A percentile compares a stretch with the other conserved stretches of the same genome.
phyloP scores from a whole-genome alignment of 1,140 invertebrate genomes.

The Brachionus paranguensis region DNA sequence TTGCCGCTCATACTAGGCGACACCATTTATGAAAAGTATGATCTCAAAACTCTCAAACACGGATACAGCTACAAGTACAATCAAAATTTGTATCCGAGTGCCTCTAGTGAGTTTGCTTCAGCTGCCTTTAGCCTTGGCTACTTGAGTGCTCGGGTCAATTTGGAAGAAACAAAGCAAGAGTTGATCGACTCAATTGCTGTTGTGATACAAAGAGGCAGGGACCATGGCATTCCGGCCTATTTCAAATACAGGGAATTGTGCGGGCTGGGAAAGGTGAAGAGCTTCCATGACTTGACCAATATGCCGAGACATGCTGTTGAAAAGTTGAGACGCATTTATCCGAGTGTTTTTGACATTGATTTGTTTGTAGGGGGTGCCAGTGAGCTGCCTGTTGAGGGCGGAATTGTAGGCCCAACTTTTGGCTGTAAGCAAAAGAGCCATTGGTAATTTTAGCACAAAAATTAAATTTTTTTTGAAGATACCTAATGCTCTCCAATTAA shows the following conservation, averaged over 20 bases:
- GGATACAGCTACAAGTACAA: not conserved
- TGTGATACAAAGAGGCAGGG: conserved; percentile 87
- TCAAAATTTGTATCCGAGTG: not conserved
- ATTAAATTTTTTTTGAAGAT: too few relatives aligned
- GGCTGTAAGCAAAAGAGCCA: conserved; percentile 69
- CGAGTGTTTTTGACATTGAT: conserved; percentile 42
- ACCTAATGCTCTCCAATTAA: too few relatives aligned
- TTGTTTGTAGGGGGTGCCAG: conserved; percentile 64
- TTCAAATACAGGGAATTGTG: conserved; percentile 80
- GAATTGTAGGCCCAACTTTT: conserved; percentile 85
- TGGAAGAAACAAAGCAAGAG: not conserved
- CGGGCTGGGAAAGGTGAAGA: conserved; percentile 55
- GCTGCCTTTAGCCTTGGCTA: not conserved
- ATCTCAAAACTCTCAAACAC: not conserved
- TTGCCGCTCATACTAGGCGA: conserved; percentile 79
- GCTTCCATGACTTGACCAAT: conserved; percentile 57
- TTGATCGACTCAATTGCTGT: conserved; percentile 74
- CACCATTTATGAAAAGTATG: not conserved
- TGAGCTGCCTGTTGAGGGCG: conserved; percentile 73
- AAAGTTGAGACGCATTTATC: not conserved
- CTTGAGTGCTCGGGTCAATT: not conserved
- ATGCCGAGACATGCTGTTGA: not conserved
- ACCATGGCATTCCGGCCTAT: conserved; percentile 87
- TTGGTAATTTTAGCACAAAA: too few relatives aligned
- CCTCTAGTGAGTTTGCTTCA: not conserved